Evolutionary conservation across 2,797 vertebrate genomes (phyloP).

Genomic region (Perodicticus potto): DNA sequence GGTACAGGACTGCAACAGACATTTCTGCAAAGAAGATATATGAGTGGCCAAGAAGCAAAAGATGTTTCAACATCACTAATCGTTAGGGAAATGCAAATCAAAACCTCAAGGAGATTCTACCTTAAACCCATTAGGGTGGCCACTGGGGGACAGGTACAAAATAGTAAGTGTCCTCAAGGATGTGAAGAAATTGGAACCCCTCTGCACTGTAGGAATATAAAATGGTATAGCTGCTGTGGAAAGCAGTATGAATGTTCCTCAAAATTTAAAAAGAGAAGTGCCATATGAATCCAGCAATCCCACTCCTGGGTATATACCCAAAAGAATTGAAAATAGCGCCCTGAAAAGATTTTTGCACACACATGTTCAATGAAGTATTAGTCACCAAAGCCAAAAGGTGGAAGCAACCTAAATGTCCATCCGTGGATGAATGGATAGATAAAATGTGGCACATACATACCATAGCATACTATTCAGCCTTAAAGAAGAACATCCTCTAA

Average conservation of each 20-base stretch:
- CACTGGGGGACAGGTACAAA: not conserved
- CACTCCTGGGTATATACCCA: not conserved
- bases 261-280: not conserved
- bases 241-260: not conserved
- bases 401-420: not conserved
- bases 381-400: not conserved
- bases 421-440: not conserved
- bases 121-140: not conserved
- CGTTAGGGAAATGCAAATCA: not conserved
- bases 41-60: not conserved
- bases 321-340: not conserved
- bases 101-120: not conserved
- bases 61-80: not conserved
- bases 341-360: not conserved
- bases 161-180: not conserved
- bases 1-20: not conserved
- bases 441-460: not conserved
- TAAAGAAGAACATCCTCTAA: not conserved
- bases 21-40: slow-evolving; percentile 47
- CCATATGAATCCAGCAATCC: not conserved
- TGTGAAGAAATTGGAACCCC: not conserved
- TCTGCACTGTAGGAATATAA: not conserved
- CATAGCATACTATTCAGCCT: not conserved
- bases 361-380: not conserved
- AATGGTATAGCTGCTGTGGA: not conserved